Evolutionary conservation across 1,140 invertebrate genomes (phyloP).

Genomic region (Rhyacophila brunnea): DNA sequence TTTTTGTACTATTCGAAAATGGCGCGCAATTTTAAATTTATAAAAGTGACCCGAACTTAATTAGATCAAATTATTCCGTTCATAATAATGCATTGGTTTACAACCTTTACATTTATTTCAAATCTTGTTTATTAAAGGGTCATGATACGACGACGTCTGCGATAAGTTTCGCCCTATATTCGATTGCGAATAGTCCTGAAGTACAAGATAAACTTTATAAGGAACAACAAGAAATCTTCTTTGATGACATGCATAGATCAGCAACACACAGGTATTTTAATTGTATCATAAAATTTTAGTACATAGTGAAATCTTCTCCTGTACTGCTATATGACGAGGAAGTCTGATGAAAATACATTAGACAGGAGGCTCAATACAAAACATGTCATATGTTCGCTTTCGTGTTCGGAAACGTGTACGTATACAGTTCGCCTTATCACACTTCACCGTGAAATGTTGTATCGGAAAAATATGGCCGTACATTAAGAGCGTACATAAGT

Average conservation of each 20-base stretch:
- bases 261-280: slow-evolving; percentile 49
- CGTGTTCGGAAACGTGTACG: too few relatives aligned
- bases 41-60: not conserved
- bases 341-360: too few relatives aligned
- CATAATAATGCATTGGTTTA: not conserved
- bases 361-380: too few relatives aligned
- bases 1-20: not conserved
- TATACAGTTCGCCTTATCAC: too few relatives aligned
- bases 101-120: not conserved
- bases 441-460: too few relatives aligned
- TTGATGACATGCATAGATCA: slow-evolving; percentile 46
- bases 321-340: too few relatives aligned
- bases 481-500: too few relatives aligned
- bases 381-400: too few relatives aligned
- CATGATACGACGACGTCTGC: slow-evolving; percentile 76
- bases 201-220: slow-evolving; percentile 52
- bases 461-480: too few relatives aligned
- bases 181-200: slow-evolving; percentile 53
- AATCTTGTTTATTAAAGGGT: slow-evolving; percentile 53
- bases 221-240: slow-evolving; percentile 53
- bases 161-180: slow-evolving; percentile 55
- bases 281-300: too few relatives aligned
- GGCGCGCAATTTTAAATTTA: not conserved
- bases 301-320: too few relatives aligned
- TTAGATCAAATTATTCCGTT: not conserved